Conservation (phyloP, 2,113 vertebrate species). For the Hippocampus barbouri region DNA sequence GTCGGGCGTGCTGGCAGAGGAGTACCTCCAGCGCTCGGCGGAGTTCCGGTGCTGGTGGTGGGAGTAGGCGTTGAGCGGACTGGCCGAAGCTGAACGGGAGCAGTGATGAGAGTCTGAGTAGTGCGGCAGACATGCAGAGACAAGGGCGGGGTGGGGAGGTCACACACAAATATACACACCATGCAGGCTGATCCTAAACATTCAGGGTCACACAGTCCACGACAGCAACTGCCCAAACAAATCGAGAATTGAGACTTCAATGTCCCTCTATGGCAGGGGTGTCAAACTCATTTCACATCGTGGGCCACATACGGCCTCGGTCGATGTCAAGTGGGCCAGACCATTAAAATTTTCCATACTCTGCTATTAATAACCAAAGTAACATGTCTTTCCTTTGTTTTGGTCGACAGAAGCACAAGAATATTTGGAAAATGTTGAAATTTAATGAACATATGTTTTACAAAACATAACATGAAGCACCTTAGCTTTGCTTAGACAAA, state of each 20-base stretch:
- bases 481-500: too few species aligned
- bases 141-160: constrained; percentile 18
- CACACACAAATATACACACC: constrained; percentile 29
- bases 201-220: background rate
- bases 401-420: too few species aligned
- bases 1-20: constrained; percentile 79
- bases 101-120: constrained; percentile 78
- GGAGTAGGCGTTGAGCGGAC: constrained; percentile 80
- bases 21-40: constrained; percentile 73
- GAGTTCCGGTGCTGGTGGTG: constrained; percentile 76
- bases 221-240: background rate
- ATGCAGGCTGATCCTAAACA: constrained; percentile 16
- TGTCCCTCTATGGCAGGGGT: too few species aligned
- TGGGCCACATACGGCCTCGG: too few species aligned
- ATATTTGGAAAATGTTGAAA: too few species aligned
- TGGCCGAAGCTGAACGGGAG: constrained; percentile 85
- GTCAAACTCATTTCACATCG: too few species aligned
- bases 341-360: too few species aligned
- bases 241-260: background rate
- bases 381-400: too few species aligned
- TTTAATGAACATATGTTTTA: too few species aligned
- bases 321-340: too few species aligned
- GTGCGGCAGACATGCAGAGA: constrained; percentile 33
- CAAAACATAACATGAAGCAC: too few species aligned
- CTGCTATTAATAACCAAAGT: too few species aligned